Percentiles rank a stretch among this genome's conserved stretches.
phyloP scores from a whole-genome alignment of 2,888 invertebrate genomes.

The Elgonia sp. region DNA sequence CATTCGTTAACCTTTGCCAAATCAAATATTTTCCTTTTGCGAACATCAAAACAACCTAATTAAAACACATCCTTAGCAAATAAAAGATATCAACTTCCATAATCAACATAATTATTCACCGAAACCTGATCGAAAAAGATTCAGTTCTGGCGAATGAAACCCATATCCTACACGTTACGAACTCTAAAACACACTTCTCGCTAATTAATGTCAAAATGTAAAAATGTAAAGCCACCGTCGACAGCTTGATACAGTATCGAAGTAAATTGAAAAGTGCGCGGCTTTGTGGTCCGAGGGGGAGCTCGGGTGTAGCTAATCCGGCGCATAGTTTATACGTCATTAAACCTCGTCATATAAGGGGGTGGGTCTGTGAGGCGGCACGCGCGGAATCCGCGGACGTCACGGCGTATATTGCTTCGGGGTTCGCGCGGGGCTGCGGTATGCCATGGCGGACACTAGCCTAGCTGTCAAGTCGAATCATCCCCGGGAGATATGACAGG shows the following conservation, averaged over 20 bases:
- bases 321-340: slow-evolving; percentile 87
- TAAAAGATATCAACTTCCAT: too few species aligned
- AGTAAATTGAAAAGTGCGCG: slow-evolving; percentile 74
- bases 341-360: slow-evolving; percentile 82
- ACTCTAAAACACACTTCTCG: slow-evolving; percentile 31
- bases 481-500: slow-evolving; percentile 85
- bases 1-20: too few species aligned
- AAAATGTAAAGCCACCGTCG: slow-evolving; percentile 48
- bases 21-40: too few species aligned
- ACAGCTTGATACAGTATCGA: slow-evolving; percentile 66
- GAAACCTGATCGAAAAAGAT: too few species aligned
- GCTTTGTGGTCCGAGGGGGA: slow-evolving; percentile 60
- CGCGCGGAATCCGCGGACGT: slow-evolving; percentile 86
- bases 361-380: slow-evolving; percentile 76
- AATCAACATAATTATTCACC: too few species aligned
- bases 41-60: too few species aligned
- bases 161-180: too few species aligned
- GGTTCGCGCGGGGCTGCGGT: slow-evolving; percentile 66
- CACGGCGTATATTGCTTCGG: slow-evolving; percentile 82
- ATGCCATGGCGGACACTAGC: slow-evolving; percentile 78
- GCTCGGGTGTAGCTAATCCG: slow-evolving; percentile 84
- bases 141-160: too few species aligned
- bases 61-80: too few species aligned
- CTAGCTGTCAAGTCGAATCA: slow-evolving; percentile 85
- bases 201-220: slow-evolving; percentile 71